These are phyloP conservation scores for Heliconius hermathena DNA, from an alignment of 1,140 invertebrate species.

Conservation along the genomic window DNA sequence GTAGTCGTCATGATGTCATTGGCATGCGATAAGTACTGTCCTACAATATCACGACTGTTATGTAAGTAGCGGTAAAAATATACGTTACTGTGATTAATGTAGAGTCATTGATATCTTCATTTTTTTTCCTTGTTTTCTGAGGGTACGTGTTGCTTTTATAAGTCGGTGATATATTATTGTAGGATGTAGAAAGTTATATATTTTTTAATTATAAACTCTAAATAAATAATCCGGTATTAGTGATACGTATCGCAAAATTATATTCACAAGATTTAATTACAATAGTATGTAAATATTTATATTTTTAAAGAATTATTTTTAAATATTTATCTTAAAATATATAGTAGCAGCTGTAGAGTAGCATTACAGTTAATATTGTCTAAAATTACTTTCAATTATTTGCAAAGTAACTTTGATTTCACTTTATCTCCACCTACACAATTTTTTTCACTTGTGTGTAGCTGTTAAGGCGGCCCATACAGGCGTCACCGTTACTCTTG, in stretches of 20 bases:
- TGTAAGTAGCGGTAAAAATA: conserved; percentile 55
- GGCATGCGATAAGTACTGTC: conserved; percentile 68
- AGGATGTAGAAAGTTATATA: background rate
- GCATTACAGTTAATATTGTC: conserved; percentile 42
- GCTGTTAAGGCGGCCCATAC: conserved; percentile 55
- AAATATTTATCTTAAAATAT: background rate
- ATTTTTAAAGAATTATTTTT: background rate
- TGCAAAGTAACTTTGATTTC: conserved; percentile 55
- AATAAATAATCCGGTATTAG: background rate
- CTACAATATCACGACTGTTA: conserved; percentile 61
- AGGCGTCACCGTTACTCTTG: conserved; percentile 42
- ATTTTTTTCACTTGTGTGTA: conserved; percentile 41
- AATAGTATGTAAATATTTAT: background rate
- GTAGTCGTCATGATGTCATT: conserved; percentile 73
- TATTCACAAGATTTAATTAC: background rate
- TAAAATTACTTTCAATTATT: conserved; percentile 51
- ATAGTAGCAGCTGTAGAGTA: conserved; percentile 21
- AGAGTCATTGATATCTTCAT: conserved; percentile 10
- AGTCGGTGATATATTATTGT: background rate
- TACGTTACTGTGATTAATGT: conserved; percentile 30
- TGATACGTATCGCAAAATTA: background rate
- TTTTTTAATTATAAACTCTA: background rate
- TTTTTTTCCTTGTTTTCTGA: background rate
- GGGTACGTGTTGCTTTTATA: background rate
- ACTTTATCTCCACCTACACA: conserved; percentile 58